These are phyloP conservation scores for Dinoponera quadriceps DNA, from an alignment of 1,140 invertebrate species.

Conservation along the genomic window DNA sequence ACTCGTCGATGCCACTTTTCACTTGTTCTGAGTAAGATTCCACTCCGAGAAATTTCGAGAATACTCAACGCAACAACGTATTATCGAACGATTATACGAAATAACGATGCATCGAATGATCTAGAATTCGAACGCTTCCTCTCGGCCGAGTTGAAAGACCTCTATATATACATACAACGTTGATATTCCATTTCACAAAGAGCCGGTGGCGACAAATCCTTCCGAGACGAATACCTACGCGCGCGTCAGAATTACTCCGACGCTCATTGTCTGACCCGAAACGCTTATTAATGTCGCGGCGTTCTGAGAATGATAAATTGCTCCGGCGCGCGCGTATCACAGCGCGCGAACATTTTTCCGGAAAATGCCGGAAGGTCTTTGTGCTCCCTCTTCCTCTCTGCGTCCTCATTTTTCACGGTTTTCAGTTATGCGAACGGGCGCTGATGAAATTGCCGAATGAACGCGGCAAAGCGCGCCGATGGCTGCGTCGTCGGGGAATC, in stretches of 20 bases:
- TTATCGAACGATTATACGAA: neutral
- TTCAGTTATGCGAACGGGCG: constrained; percentile 34
- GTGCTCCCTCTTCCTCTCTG: constrained; percentile 8
- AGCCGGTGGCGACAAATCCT: constrained; percentile 51
- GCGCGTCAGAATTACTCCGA: constrained; percentile 55
- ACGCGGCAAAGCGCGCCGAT: constrained; percentile 25
- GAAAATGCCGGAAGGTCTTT: constrained; percentile 61
- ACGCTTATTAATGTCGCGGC: constrained; percentile 60
- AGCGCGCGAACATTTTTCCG: constrained; percentile 58
- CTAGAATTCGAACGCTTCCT: neutral
- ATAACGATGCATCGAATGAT: neutral
- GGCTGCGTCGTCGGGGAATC: constrained; percentile 54
- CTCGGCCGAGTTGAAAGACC: constrained; percentile 1
- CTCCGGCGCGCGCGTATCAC: constrained; percentile 49
- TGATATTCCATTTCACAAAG: constrained; percentile 54
- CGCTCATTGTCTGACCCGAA: constrained; percentile 60
- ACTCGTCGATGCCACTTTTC: no score
- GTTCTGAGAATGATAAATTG: constrained; percentile 61
- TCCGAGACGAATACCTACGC: constrained; percentile 55
- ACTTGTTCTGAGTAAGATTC: no score
- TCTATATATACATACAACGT: constrained; percentile 19
- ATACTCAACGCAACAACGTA: no score
- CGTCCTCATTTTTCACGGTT: constrained; percentile 46
- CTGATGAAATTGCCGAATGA: constrained; percentile 69
- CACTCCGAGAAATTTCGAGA: no score